These are phyloP conservation scores for Hyles euphorbiae DNA, from an alignment of 1,140 invertebrate species.

Conservation along the genomic window DNA sequence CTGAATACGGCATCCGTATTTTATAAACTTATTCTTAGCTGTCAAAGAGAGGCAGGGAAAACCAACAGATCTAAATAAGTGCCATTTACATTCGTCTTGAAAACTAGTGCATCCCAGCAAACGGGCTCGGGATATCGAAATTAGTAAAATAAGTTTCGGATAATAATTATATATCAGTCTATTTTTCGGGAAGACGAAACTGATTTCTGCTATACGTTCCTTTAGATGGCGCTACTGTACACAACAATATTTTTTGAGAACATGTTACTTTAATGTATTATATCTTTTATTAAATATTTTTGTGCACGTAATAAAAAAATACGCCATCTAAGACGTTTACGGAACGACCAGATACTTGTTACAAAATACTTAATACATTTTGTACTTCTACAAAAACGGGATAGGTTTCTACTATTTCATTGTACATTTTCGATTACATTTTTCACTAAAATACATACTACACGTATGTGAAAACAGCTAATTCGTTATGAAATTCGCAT, in stretches of 20 bases:
- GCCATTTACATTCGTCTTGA: conserved; percentile 33
- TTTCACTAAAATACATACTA: conserved; percentile 42
- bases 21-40: conserved; percentile 12
- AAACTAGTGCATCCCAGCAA: conserved; percentile 70
- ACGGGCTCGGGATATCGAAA: conserved; percentile 39
- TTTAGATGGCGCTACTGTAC: not conserved
- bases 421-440: conserved; percentile 37
- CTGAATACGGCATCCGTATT: conserved; percentile 14
- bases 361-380: conserved; percentile 61
- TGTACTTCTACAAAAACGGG: conserved; percentile 58
- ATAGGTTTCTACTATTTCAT: conserved; percentile 38
- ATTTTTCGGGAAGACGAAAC: conserved; percentile 57
- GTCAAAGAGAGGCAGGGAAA: conserved; percentile 22
- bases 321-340: not conserved
- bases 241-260: not conserved
- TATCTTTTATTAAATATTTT: too few species aligned
- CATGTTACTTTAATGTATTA: not conserved
- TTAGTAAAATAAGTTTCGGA: conserved; percentile 28
- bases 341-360: conserved; percentile 3
- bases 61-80: conserved; percentile 53
- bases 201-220: not conserved
- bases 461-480: conserved; percentile 22
- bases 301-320: not conserved
- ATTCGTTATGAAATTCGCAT: conserved; percentile 26
- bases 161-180: conserved; percentile 49